phyloP scores from a whole-genome alignment of 2,888 invertebrate species.

The Pelosia muscerda region DNA sequence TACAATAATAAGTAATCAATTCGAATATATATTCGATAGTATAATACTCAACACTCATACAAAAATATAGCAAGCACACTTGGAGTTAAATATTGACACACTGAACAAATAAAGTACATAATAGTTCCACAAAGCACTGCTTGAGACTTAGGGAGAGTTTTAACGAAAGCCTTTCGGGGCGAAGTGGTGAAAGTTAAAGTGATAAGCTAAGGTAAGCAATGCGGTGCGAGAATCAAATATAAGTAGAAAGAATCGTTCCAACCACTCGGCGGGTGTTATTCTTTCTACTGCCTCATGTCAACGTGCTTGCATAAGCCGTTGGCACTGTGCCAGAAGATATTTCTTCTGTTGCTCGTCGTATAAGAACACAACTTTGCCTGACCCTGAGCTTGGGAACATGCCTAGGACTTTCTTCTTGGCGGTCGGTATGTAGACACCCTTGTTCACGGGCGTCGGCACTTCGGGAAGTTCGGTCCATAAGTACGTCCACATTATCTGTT shows the following conservation, averaged over 20 bases:
- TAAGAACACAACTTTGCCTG: slow-evolving; percentile 86
- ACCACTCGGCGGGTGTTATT: slow-evolving; percentile 59
- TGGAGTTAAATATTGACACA: slow-evolving; percentile 26
- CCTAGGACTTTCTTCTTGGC: slow-evolving; percentile 88
- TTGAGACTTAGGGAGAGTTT: slow-evolving; percentile 35
- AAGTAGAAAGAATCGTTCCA: slow-evolving; percentile 80
- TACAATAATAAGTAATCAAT: slow-evolving; percentile 36
- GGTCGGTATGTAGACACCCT: slow-evolving; percentile 89
- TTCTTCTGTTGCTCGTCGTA: slow-evolving; percentile 81
- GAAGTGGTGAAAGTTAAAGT: slow-evolving; percentile 79
- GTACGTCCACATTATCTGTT: slow-evolving; percentile 91
- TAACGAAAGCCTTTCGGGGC: slow-evolving; percentile 72
- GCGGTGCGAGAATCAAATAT: slow-evolving; percentile 77
- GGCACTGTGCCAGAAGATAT: slow-evolving; percentile 77
- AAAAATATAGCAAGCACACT: slow-evolving; percentile 52
- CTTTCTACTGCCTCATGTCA: slow-evolving; percentile 84
- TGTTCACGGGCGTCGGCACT: slow-evolving; percentile 88
- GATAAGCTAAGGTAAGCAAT: slow-evolving; percentile 73
- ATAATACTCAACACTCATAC: slow-evolving; percentile 39
- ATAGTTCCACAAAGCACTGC: slow-evolving; percentile 56
- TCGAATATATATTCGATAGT: slow-evolving; percentile 48
- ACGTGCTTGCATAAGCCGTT: slow-evolving; percentile 74
- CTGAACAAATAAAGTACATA: slow-evolving; percentile 14
- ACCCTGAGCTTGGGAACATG: slow-evolving; percentile 88
- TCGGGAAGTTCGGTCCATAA: slow-evolving; percentile 92